Evolutionary conservation across 64 coral and sea anemone species (phyloP).

Genomic region (Stichodactyla mertensii): DNA sequence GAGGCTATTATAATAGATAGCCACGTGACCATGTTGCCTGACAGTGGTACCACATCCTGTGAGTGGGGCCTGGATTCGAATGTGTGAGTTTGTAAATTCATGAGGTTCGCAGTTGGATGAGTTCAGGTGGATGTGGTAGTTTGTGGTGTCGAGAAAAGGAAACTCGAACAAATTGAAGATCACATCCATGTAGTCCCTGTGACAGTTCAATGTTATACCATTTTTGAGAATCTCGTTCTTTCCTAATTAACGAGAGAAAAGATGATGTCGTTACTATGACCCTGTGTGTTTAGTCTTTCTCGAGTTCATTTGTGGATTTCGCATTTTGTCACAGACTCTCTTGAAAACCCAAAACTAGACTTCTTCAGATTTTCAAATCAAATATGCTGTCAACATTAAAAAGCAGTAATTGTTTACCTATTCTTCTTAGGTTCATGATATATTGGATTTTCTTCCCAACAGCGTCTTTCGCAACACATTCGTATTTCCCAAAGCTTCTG

Average conservation of each 20-base stretch:
- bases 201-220: not conserved
- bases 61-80: not conserved
- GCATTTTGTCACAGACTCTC: too few species aligned
- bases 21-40: not conserved
- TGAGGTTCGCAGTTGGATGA: not conserved
- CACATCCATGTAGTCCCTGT: not conserved
- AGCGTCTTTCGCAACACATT: not conserved
- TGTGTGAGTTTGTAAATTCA: not conserved
- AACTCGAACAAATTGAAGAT: not conserved
- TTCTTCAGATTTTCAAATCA: too few species aligned
- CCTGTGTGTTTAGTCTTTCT: too few species aligned
- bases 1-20: not conserved
- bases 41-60: not conserved
- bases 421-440: not conserved
- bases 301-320: too few species aligned
- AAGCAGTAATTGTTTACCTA: not conserved
- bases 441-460: not conserved
- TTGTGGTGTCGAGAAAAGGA: not conserved
- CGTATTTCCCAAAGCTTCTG: not conserved
- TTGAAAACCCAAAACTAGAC: too few species aligned
- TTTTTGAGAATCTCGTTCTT: not conserved
- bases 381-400: too few species aligned
- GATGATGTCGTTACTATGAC: not conserved
- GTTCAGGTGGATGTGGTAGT: conserved; percentile 5
- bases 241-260: not conserved